phyloP scores from a whole-genome alignment of 1,140 invertebrate species.

The Drosophila repletoides region DNA sequence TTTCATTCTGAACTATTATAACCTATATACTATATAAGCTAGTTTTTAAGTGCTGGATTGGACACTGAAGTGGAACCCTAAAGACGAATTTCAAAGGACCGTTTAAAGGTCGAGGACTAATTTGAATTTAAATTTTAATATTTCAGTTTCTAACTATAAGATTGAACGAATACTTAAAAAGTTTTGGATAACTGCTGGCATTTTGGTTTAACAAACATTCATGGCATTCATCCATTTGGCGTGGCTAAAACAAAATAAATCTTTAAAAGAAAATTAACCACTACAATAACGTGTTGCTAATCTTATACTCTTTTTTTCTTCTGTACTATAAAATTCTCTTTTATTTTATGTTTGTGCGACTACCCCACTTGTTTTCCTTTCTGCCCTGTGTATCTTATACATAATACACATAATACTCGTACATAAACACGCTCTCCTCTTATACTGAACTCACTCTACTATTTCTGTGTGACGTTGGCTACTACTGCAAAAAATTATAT shows the following conservation, averaged over 20 bases:
- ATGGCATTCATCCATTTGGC: slow-evolving; percentile 15
- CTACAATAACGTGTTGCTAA: slow-evolving; percentile 12
- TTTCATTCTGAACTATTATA: slow-evolving; percentile 47
- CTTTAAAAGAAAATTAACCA: neutral
- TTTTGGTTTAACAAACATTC: slow-evolving; percentile 8
- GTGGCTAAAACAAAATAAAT: slow-evolving; percentile 26
- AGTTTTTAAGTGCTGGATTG: slow-evolving; percentile 11
- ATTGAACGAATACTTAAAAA: too few relatives aligned
- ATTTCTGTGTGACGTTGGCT: slow-evolving; percentile 16
- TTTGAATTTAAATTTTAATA: too few relatives aligned
- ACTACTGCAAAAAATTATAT: slow-evolving; percentile 4
- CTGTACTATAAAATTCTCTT: slow-evolving; percentile 36
- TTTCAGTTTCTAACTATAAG: too few relatives aligned
- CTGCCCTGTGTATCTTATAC: slow-evolving; percentile 30
- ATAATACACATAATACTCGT: slow-evolving; percentile 6
- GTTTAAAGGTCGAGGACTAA: too few relatives aligned
- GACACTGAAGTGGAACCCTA: neutral
- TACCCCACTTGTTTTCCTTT: slow-evolving; percentile 35
- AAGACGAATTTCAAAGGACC: too few relatives aligned
- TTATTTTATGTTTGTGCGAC: slow-evolving; percentile 45
- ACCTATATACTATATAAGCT: slow-evolving; percentile 24
- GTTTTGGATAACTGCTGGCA: neutral
- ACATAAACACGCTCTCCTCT: slow-evolving; percentile 12
- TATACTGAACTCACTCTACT: slow-evolving; percentile 9
- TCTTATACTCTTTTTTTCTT: slow-evolving; percentile 8